Conservation (phyloP, 2,113 vertebrate genomes). For the Miniopterus natalensis region DNA sequence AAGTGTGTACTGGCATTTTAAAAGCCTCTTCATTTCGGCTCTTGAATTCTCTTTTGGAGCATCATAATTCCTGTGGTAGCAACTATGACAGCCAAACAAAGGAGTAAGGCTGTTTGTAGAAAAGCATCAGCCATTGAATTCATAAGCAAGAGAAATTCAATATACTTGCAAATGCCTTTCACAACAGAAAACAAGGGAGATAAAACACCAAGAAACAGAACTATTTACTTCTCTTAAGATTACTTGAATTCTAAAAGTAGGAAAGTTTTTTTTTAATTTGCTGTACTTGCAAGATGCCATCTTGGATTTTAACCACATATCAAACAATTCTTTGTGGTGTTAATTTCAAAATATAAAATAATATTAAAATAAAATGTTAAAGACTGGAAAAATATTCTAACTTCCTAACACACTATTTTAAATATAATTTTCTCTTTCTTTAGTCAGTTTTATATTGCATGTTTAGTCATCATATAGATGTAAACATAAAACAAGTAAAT, state of each 20-base stretch:
- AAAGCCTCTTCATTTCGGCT: constrained; percentile 59
- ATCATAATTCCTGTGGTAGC: background rate
- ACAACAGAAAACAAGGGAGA: constrained; percentile 44
- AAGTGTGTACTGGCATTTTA: background rate
- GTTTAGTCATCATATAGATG: background rate
- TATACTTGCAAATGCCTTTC: constrained; percentile 61
- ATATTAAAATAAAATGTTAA: background rate
- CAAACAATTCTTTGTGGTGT: background rate
- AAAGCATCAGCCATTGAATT: constrained; percentile 62
- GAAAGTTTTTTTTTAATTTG: background rate
- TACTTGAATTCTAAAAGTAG: constrained; percentile 12
- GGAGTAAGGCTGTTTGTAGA: constrained; percentile 45
- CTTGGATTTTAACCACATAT: background rate
- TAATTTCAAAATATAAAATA: background rate
- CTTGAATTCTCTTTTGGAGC: background rate
- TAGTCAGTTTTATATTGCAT: background rate
- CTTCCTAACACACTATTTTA: background rate
- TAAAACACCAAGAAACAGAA: background rate
- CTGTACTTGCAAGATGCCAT: background rate
- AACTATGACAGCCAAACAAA: constrained; percentile 66
- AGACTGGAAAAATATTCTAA: background rate
- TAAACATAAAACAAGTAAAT: background rate
- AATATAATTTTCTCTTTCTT: constrained; percentile 39
- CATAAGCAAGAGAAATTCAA: constrained; percentile 70
- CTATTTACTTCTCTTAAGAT: background rate